A percentile compares a stretch with the other conserved stretches of the same genome.
Evolutionary conservation across 2,888 invertebrate species (phyloP).

Genomic region (Dryobota labecula): DNA sequence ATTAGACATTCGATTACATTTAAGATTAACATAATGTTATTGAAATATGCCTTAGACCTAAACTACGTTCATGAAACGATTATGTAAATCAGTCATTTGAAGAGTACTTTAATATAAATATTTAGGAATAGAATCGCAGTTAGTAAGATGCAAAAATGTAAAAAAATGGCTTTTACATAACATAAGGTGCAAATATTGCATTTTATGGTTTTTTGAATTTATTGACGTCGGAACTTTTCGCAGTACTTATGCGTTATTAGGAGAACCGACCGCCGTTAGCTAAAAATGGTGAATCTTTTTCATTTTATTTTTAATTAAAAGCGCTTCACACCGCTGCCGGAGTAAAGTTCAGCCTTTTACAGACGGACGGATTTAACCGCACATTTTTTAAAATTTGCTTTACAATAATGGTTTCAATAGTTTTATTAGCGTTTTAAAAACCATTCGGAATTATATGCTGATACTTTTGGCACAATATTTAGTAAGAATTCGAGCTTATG

Average conservation of each 20-base stretch:
- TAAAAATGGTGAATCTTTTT: slow-evolving; percentile 55
- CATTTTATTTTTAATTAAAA: slow-evolving; percentile 68
- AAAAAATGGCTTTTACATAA: slow-evolving; percentile 33
- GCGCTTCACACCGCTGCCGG: slow-evolving; percentile 62
- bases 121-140: slow-evolving; percentile 54
- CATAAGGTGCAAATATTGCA: slow-evolving; percentile 22
- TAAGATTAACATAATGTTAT: slow-evolving; percentile 70
- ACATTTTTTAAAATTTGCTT: slow-evolving; percentile 68
- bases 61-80: slow-evolving; percentile 79
- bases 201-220: slow-evolving; percentile 18
- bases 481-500: background rate
- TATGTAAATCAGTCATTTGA: slow-evolving; percentile 86
- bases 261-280: slow-evolving; percentile 40
- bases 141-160: slow-evolving; percentile 34
- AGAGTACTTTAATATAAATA: slow-evolving; percentile 77
- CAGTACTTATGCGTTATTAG: slow-evolving; percentile 24
- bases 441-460: slow-evolving; percentile 15
- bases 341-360: slow-evolving; percentile 74
- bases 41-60: slow-evolving; percentile 76
- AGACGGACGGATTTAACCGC: slow-evolving; percentile 79
- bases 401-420: slow-evolving; percentile 57
- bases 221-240: slow-evolving; percentile 14
- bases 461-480: slow-evolving; percentile 39
- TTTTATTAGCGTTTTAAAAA: slow-evolving; percentile 37
- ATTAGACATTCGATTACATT: slow-evolving; percentile 67